These are phyloP conservation scores for Drosophila biarmipes DNA, from an alignment of 1,140 invertebrate species.

Conservation along the genomic window DNA sequence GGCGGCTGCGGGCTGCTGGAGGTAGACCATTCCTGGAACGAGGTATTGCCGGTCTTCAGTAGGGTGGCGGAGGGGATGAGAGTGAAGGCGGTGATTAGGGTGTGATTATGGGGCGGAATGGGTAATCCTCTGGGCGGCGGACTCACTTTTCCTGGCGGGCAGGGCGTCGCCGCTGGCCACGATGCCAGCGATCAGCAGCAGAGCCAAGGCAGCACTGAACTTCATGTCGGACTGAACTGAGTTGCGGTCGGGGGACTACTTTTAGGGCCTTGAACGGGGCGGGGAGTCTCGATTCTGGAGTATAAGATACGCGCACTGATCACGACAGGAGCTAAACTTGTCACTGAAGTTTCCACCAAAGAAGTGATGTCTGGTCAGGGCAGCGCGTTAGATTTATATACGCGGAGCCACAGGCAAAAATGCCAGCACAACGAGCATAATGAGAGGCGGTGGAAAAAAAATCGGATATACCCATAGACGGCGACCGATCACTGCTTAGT, in stretches of 20 bases:
- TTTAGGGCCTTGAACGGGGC: slow-evolving; percentile 12
- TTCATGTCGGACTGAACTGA: slow-evolving; percentile 61
- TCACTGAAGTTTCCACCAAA: slow-evolving; percentile 84
- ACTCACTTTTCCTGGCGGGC: slow-evolving; percentile 82
- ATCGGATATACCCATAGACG: slow-evolving; percentile 76
- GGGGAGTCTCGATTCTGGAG: neutral
- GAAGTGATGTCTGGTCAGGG: slow-evolving; percentile 80
- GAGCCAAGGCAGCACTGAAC: slow-evolving; percentile 67
- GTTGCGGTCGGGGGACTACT: slow-evolving; percentile 2
- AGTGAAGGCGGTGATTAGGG: slow-evolving; percentile 8
- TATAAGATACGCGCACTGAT: slow-evolving; percentile 61
- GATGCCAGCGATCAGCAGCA: slow-evolving; percentile 72
- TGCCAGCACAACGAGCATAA: slow-evolving; percentile 64
- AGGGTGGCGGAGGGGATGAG: neutral
- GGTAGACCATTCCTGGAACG: slow-evolving; percentile 82
- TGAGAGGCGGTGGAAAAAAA: slow-evolving; percentile 61
- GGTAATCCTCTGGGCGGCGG: slow-evolving; percentile 32
- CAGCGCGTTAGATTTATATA: slow-evolving; percentile 84
- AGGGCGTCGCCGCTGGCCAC: slow-evolving; percentile 68
- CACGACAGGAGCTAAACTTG: slow-evolving; percentile 84
- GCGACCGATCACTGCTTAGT: slow-evolving; percentile 57
- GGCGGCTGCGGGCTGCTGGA: slow-evolving; percentile 72
- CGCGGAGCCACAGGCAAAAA: slow-evolving; percentile 64
- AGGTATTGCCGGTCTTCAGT: slow-evolving; percentile 74
- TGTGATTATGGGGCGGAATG: slow-evolving; percentile 8